Conservation (phyloP, 2,888 invertebrate species). For the Plagodis dolabraria region DNA sequence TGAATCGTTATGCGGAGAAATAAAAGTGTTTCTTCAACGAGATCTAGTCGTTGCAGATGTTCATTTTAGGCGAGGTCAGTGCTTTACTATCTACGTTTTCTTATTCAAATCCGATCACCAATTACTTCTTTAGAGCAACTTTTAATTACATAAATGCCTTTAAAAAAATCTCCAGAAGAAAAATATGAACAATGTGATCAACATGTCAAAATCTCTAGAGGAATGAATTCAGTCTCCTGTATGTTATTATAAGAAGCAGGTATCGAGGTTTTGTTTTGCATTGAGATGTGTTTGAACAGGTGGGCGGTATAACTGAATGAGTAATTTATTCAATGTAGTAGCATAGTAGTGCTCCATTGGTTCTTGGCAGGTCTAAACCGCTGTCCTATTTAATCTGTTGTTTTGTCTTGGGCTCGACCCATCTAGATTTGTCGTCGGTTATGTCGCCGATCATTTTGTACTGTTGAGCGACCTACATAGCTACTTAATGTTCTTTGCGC, state of each 20-base stretch:
- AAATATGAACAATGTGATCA: too few relatives aligned
- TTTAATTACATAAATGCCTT: too few relatives aligned
- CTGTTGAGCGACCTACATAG: too few relatives aligned
- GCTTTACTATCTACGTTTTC: too few relatives aligned
- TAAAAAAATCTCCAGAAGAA: too few relatives aligned
- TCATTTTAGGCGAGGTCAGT: too few relatives aligned
- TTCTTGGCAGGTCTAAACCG: constrained; percentile 23
- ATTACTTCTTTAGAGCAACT: too few relatives aligned
- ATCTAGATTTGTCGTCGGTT: constrained; percentile 2
- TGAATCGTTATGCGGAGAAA: constrained; percentile 18
- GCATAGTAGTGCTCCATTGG: constrained; percentile 18
- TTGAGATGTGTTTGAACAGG: constrained; percentile 33
- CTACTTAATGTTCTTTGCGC: too few relatives aligned
- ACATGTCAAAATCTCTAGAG: too few relatives aligned
- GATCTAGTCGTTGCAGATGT: not conserved
- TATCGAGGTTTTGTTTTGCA: constrained; percentile 24
- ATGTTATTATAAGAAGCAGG: not conserved
- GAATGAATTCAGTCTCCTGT: not conserved
- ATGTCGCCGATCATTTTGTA: too few relatives aligned
- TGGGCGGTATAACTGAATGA: constrained; percentile 30
- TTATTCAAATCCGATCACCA: too few relatives aligned
- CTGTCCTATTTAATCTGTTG: constrained; percentile 14
- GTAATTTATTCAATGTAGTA: constrained; percentile 21
- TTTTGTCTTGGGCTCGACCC: constrained; percentile 19
- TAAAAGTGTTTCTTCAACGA: constrained; percentile 4